Percentiles rank a stretch among this genome's conserved stretches.
These are phyloP conservation scores for Drosophila atripex DNA, from an alignment of 2,888 invertebrate genomes.

Conservation along the genomic window DNA sequence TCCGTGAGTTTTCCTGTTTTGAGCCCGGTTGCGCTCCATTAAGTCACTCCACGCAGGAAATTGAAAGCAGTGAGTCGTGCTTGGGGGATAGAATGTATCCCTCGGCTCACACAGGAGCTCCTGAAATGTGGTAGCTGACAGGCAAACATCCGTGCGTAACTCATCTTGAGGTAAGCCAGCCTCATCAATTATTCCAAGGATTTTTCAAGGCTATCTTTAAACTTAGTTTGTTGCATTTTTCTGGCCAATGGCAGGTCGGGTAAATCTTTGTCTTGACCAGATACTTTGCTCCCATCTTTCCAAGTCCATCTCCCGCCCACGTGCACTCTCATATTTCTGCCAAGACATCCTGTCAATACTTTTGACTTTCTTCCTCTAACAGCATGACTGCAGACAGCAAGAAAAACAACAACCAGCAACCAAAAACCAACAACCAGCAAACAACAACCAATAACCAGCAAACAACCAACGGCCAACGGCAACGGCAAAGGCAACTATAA, in stretches of 20 bases:
- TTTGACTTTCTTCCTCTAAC: conserved; percentile 28
- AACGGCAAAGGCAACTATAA: conserved; percentile 14
- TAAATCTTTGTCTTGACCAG: conserved; percentile 21
- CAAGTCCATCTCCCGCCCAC: background rate
- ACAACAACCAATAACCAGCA: conserved; percentile 27
- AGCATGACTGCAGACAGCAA: conserved; percentile 27
- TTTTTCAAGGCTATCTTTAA: background rate
- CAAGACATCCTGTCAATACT: conserved; percentile 40
- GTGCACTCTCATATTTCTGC: conserved; percentile 23
- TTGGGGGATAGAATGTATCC: conserved; percentile 10
- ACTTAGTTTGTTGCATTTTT: background rate
- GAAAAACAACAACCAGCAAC: conserved; percentile 27
- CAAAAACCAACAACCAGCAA: background rate
- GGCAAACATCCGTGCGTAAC: background rate
- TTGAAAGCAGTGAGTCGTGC: conserved; percentile 52
- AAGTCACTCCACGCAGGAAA: conserved; percentile 68
- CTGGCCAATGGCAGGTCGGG: background rate
- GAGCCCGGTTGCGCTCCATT: conserved; percentile 37
- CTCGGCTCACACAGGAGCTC: background rate
- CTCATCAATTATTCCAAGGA: conserved; percentile 29
- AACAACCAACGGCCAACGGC: background rate
- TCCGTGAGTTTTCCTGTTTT: conserved; percentile 47
- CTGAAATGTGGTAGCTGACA: conserved; percentile 12
- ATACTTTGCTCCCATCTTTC: conserved; percentile 1
- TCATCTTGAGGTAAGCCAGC: conserved; percentile 5